Base-by-base conservation (phyloP, 1,140 invertebrate species). In the Coenobita brevimanus region DNA sequence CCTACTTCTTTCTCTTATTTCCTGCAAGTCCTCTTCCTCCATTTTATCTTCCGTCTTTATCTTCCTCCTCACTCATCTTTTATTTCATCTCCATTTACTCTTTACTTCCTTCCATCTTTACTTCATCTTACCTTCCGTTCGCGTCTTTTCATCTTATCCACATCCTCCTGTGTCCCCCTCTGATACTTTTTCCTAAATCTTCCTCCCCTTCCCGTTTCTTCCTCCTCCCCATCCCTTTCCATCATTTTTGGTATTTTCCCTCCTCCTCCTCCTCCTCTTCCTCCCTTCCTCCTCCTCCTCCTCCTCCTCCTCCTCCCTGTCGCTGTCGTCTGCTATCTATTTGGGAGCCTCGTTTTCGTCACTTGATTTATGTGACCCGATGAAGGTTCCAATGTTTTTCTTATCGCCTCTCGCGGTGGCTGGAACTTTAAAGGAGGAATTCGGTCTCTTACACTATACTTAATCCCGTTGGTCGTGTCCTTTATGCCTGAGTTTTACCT, bases 341-440 rank as follows among this genome's bases (percentile, higher is more conserved):
- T 88, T 84, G 54, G 86, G 76, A 90, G 69, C 67, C 82, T 90
- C 89, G 89, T 90, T 90, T 90, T 90, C 89, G 89, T 90, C 89
- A 80, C 89, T 89, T 90, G 89, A 90, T 90, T 90, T 90, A 90
- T 88, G 89, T 83, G 80, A 73, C 82, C 76, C 89, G 85, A 81
- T 88, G 82, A 88, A 85, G 87, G 89, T 82, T 85, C 89, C 78
- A 87, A 87, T 87, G 84, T 87, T 87, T 87, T 87, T 87, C 84
- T 87, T 87, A 87, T 87, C 84, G 84, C 84, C 84, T 80, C 73
- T 87, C 71, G 78, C 76, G 81, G 83, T 86, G 78, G 64, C 73
- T 67, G 83, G 79, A 88, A 88, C 87, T 83, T 88, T 71, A 21
- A 50, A 64, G 57, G 46, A 33, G 76, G 76, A 79, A 57, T 71